A percentile compares a stretch with the other conserved stretches of the same genome.
These are phyloP conservation scores for Ashinkailepas kermadecensis DNA, from an alignment of 2,888 invertebrate genomes.

Conservation along the genomic window DNA sequence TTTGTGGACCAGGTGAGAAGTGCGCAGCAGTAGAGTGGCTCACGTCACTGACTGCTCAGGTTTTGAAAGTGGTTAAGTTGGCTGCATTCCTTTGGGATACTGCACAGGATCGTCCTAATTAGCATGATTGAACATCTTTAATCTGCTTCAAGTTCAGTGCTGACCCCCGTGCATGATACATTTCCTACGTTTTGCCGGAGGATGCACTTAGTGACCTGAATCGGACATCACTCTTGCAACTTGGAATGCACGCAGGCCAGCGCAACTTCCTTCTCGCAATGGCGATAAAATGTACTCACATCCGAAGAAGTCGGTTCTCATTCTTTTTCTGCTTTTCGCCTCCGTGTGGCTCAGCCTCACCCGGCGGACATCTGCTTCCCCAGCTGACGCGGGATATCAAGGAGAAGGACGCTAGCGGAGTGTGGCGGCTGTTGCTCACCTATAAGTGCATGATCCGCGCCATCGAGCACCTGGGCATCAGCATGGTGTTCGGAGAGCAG, in stretches of 20 bases:
- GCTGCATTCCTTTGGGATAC: background rate
- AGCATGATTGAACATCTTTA: background rate
- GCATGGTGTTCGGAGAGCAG: constrained; percentile 44
- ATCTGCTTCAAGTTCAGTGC: background rate
- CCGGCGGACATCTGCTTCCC: too few species aligned
- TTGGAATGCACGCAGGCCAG: too few species aligned
- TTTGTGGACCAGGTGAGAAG: constrained; percentile 39
- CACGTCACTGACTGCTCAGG: too few species aligned
- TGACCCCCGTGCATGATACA: background rate
- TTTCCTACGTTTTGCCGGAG: too few species aligned
- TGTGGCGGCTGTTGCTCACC: constrained; percentile 41
- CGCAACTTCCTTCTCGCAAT: too few species aligned
- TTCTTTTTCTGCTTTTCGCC: too few species aligned
- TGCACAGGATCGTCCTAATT: background rate
- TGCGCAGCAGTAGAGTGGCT: background rate
- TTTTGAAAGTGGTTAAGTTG: too few species aligned
- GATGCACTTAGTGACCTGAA: too few species aligned
- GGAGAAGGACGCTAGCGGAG: constrained; percentile 30
- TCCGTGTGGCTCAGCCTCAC: too few species aligned
- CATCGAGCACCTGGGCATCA: constrained; percentile 45
- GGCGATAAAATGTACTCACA: too few species aligned
- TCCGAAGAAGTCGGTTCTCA: too few species aligned
- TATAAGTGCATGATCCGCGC: constrained; percentile 46
- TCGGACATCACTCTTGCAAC: too few species aligned
- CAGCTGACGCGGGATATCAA: constrained; percentile 31